Evolutionary conservation across 2,113 vertebrate genomes (phyloP), one percentile per base, ranked within the genome.

Genomic region (Setophaga coronata): DNA sequence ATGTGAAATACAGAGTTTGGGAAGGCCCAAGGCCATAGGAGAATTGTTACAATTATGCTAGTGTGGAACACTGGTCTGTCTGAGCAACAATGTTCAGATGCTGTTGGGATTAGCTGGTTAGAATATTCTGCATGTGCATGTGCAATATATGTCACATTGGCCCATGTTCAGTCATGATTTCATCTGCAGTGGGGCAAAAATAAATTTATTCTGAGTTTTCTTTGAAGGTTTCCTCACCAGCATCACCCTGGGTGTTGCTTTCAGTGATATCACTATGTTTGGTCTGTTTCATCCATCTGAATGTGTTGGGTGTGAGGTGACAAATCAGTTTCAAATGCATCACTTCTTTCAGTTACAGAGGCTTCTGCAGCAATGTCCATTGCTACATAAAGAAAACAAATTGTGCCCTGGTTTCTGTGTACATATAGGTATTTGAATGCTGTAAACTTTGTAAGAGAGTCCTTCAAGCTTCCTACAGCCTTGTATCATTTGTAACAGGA

Each of bases 401-500:
- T 1, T 28, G 45, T 51, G 7, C 43, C 34, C 66, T 45, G 14
- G 3, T 60, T 25, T 66, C 53, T 79, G 14, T 31, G 33, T 42
- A 7, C 12, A 2, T 7, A 14, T 11, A 17, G 0, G 0, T n/a
- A 38, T n/a, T 25, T 57, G 40, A 90, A 21, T 2, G 5, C 54
- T 19, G 14, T 28, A n/a, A 86, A 56, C 29, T 71, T 34, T 47
- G 4, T 28, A 36, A 64, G 66, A 77, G 47, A 34, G 19, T 14
- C 34, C 56, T 70, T 80, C 48, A 25, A 50, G 72, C 7, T 38
- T 19, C 64, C 25, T 10, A 23, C 42, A 36, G 73, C 57, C 19
- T 47, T 18, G 1, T 33, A 26, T 23, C 18, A 8, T 42, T 64
- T 78, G 14, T 58, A 24, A 50, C 36, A 25, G 34, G 20, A 4